Percentiles rank a stretch among this genome's conserved stretches.
Conservation (phyloP, 1,140 invertebrate species). For the Ctenoplectra terminalis region DNA sequence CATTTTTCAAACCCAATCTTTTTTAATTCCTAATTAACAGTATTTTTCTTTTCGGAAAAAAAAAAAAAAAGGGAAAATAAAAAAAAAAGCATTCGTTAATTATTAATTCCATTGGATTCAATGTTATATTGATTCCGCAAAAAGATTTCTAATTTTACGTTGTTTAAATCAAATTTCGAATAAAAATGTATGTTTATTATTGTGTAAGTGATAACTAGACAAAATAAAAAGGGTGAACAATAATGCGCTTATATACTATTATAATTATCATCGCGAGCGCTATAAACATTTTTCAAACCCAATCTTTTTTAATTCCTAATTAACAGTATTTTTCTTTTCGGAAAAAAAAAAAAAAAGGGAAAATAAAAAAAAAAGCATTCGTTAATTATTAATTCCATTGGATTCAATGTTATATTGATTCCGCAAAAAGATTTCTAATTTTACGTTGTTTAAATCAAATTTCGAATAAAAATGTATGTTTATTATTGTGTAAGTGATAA, state of each 20-base stretch:
- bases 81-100: too few relatives aligned
- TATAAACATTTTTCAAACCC: background rate
- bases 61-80: too few relatives aligned
- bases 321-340: conserved; percentile 32
- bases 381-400: too few relatives aligned
- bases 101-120: too few relatives aligned
- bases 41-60: conserved; percentile 34
- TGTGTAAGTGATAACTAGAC: conserved; percentile 49
- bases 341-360: too few relatives aligned
- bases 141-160: conserved; percentile 49
- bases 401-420: conserved; percentile 43
- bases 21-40: background rate
- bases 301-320: background rate
- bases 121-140: conserved; percentile 46
- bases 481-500: conserved; percentile 50
- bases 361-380: too few relatives aligned
- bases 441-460: conserved; percentile 58
- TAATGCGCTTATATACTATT: conserved; percentile 16
- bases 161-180: conserved; percentile 52
- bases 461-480: conserved; percentile 44
- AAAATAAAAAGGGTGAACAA: conserved; percentile 64
- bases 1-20: background rate
- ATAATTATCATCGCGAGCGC: conserved; percentile 1
- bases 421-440: conserved; percentile 20
- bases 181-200: conserved; percentile 51